Conservation (phyloP, 2,113 vertebrate species). For the Brachionichthys hirsutus region DNA sequence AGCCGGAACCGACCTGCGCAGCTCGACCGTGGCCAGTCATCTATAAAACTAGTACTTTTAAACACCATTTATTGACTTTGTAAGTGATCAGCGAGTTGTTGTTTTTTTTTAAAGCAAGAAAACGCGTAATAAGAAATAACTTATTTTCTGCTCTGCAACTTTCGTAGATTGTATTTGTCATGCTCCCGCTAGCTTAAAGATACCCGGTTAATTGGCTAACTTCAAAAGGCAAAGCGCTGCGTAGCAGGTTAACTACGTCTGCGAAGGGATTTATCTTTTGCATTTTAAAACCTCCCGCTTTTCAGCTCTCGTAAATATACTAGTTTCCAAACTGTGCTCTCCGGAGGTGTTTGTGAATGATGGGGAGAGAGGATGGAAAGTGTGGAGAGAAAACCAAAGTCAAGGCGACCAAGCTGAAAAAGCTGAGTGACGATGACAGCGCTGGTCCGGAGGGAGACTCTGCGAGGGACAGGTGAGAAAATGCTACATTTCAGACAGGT, state of each 20-base stretch:
- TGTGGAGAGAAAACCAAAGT: conserved; percentile 51
- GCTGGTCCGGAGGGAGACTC: conserved; percentile 50
- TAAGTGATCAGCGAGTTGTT: neutral
- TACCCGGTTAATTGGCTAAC: conserved; percentile 19
- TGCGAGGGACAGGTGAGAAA: conserved; percentile 41
- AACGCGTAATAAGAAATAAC: neutral
- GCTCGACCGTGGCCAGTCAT: too few relatives aligned
- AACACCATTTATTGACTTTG: neutral
- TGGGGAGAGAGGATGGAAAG: conserved; percentile 66
- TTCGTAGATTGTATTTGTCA: too few relatives aligned
- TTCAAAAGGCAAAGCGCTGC: too few relatives aligned
- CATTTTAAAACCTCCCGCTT: neutral
- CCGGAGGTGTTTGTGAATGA: conserved; percentile 27
- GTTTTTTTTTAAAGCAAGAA: neutral
- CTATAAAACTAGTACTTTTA: neutral
- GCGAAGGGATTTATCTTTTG: neutral
- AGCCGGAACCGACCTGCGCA: neutral
- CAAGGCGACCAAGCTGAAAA: conserved; percentile 67
- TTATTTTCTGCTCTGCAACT: neutral
- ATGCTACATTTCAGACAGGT: too few relatives aligned
- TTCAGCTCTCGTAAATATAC: neutral
- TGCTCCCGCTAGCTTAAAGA: neutral
- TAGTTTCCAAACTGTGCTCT: neutral
- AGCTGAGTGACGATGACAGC: conserved; percentile 31
- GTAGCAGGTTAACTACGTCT: too few relatives aligned